Percentiles rank a stretch among this genome's conserved stretches.
Evolutionary conservation across 2,797 vertebrate genomes (phyloP).

Genomic region (Somateria mollissima): DNA sequence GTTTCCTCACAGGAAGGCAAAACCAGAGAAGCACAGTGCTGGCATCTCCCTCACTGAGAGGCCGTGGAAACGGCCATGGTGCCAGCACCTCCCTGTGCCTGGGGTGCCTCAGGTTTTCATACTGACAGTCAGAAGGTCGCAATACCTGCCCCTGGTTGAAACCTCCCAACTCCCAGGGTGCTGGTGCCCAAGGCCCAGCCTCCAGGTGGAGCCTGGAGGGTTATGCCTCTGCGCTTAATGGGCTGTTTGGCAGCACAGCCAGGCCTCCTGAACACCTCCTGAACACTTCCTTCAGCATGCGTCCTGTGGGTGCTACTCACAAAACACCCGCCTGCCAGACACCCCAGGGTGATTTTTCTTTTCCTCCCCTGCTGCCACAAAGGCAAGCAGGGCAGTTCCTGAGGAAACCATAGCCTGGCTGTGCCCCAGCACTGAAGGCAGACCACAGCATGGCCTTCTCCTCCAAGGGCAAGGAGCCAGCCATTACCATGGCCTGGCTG

Average conservation of each 20-base stretch:
- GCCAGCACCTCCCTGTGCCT: not conserved
- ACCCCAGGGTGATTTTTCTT: not conserved
- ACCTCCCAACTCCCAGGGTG: rapidly evolving
- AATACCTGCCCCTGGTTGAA: no score
- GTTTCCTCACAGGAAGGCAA: not conserved
- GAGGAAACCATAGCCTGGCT: not conserved
- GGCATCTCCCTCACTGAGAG: not conserved
- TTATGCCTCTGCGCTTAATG: not conserved
- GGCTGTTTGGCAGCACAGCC: not conserved
- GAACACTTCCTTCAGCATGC: rapidly evolving
- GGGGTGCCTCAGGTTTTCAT: not conserved
- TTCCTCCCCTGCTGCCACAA: not conserved
- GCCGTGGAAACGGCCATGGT: not conserved
- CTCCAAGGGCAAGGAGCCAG: not conserved
- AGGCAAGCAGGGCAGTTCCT: not conserved
- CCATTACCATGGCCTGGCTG: not conserved
- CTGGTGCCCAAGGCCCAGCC: not conserved
- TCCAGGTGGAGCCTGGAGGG: not conserved
- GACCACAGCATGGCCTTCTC: not conserved
- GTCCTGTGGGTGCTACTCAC: not conserved
- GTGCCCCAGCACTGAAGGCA: not conserved
- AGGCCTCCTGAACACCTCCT: rapidly evolving
- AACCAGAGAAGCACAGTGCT: rapidly evolving
- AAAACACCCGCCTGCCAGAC: no score
- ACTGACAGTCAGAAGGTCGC: not conserved